These are phyloP conservation scores for Eulemur rufifrons DNA, from an alignment of 2,113 vertebrate genomes.

Conservation along the genomic window DNA sequence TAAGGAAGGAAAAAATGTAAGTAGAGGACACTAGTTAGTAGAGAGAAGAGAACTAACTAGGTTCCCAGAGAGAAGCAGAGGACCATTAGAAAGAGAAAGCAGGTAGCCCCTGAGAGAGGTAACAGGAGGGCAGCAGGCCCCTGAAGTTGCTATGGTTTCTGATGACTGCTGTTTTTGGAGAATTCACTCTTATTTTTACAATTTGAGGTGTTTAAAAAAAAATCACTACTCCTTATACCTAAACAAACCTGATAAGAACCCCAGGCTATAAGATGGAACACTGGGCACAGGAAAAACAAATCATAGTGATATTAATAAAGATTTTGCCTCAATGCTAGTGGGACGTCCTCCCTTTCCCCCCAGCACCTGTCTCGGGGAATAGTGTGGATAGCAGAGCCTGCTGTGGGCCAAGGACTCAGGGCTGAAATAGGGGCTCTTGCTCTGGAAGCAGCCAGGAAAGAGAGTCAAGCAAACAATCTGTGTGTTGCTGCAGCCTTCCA, in stretches of 20 bases:
- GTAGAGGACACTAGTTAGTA: neutral
- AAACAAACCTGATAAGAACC: neutral
- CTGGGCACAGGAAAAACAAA: neutral
- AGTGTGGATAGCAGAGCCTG: neutral
- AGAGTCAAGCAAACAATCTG: neutral
- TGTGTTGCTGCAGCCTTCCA: neutral
- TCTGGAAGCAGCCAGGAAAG: neutral
- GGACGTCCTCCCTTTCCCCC: neutral
- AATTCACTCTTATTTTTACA: neutral
- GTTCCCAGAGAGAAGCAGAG: neutral
- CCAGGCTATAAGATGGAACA: neutral
- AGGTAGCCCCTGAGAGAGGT: fast-evolving
- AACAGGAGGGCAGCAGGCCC: neutral
- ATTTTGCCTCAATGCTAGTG: neutral
- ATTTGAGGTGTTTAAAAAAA: neutral
- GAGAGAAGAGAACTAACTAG: neutral
- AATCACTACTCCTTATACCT: neutral
- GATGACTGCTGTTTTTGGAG: neutral
- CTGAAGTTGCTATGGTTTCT: neutral
- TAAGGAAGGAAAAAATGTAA: neutral
- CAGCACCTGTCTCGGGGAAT: neutral
- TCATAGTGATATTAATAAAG: neutral
- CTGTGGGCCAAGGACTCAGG: neutral
- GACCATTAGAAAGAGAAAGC: neutral
- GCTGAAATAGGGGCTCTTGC: neutral